Base-by-base conservation (phyloP, 23 tunicate species). In the Trididemnum nubilum region DNA sequence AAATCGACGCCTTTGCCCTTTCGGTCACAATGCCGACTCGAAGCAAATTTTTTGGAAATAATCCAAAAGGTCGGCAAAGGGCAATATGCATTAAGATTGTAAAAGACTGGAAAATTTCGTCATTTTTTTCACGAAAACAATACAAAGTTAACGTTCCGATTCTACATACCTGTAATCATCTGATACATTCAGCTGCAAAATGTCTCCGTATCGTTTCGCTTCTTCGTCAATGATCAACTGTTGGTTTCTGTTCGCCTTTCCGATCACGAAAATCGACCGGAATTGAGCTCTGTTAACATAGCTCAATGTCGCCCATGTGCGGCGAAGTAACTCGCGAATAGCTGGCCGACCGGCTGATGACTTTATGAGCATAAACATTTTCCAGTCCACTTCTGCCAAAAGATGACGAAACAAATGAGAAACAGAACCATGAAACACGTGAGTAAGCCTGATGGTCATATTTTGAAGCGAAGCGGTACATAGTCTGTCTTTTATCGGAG, bases 231-330 rank as follows among this genome's bases (percentile, higher is more conserved):
- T 69, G 4, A 69, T 5, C 3, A 12, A 3, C 32, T 69, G 75
- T 7, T 29, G 3, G 15, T 5, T 33, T 4, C 7, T 33, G 19
- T 32, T 7, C 12, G 38, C 40, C n/a, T 7, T 9, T 69, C 75
- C 75, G 15, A 33, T n/a, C 18, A 69, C 38, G 40, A 69, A 69
- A 5, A 69, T n/a, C 2, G 75, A 29, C 15, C 38, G 9, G 38
- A 69, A 69, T 23, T 33, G 37, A 4, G 32, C 30, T 31, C 75
- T 39, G 32, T 69, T 39, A 33, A 69, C 40, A 33, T 69, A 69
- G 40, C 75, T 69, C 2, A 69, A 5, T 32, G 36, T 5, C 39
- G 39, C 75, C 75, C 75, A 69, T 39, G 75, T 69, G 75, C 75
- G 75, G 40, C 75, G 75, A 69, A 69, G 30, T 2, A 69, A 31